A percentile compares a stretch with the other conserved stretches of the same genome.
phyloP scores from a whole-genome alignment of 2,113 vertebrate genomes.

The Hassar affinis region DNA sequence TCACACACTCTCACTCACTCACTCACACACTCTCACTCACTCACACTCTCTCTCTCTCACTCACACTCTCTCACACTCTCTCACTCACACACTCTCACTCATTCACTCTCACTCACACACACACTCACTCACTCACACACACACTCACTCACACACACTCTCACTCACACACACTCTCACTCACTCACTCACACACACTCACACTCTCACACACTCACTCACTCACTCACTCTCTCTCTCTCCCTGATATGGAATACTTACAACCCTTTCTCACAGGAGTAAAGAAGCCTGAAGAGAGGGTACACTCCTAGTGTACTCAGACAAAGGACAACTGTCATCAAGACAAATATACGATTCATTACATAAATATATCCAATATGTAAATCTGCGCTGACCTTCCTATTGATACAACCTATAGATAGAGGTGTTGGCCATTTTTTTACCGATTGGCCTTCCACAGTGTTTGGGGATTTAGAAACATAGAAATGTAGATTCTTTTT shows the following conservation, averaged over 20 bases:
- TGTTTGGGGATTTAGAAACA: slow-evolving; percentile 24
- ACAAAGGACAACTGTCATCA: slow-evolving; percentile 20
- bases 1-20: too few species aligned
- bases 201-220: slow-evolving; percentile 1
- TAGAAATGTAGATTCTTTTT: neutral
- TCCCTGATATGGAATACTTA: slow-evolving; percentile 43
- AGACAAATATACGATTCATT: slow-evolving; percentile 29
- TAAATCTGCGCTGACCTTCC: neutral
- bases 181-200: neutral
- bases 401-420: neutral
- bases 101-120: neutral
- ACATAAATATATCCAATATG: slow-evolving; percentile 30
- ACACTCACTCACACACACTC: neutral
- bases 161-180: neutral
- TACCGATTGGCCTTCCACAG: slow-evolving; percentile 14
- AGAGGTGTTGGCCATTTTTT: neutral
- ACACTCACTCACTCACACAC: slow-evolving; percentile 2
- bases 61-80: too few species aligned
- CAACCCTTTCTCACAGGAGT: slow-evolving; percentile 17
- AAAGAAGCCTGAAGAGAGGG: slow-evolving; percentile 34
- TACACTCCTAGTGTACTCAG: slow-evolving; percentile 40
- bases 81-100: too few species aligned
- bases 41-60: too few species aligned
- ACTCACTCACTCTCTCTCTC: neutral
- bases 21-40: too few species aligned